Percentiles rank a stretch among this genome's conserved stretches.
Conservation (phyloP, 2,797 vertebrate genomes). For the Eurystomus glaucurus region DNA sequence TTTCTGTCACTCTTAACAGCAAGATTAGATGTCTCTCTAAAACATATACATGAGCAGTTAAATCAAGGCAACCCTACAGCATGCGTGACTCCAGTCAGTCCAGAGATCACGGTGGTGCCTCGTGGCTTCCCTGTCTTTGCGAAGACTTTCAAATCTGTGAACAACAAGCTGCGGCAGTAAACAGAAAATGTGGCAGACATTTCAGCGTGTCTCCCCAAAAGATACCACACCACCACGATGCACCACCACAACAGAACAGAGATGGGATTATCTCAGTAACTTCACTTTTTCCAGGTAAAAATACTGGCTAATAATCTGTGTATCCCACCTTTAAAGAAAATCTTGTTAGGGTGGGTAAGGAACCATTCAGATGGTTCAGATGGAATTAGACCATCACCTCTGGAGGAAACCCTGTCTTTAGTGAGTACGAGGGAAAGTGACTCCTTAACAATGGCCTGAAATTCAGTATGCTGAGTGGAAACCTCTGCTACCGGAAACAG, state of each 20-base stretch:
- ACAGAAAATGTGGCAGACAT: not conserved
- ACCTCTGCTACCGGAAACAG: not conserved
- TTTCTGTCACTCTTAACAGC: constrained; percentile 16
- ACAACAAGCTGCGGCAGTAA: not conserved
- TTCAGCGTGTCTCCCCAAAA: not conserved
- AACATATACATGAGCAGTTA: not conserved
- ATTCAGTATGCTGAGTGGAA: not conserved
- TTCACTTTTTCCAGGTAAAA: not conserved
- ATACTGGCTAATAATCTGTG: not conserved
- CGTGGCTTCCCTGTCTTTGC: not conserved
- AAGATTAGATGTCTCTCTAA: not conserved
- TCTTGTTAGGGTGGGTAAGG: not conserved
- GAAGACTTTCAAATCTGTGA: not conserved
- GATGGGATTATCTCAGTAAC: not conserved
- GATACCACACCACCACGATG: rapidly evolving
- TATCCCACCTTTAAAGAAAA: not conserved
- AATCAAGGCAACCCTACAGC: not conserved
- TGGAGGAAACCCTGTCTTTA: not conserved
- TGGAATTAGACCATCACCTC: not conserved
- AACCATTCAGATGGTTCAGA: not conserved
- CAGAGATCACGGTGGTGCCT: not conserved
- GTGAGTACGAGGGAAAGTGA: not conserved
- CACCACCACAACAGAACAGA: not conserved
- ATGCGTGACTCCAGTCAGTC: not conserved
- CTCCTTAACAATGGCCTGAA: not conserved